A percentile compares a stretch with the other conserved stretches of the same genome.
Evolutionary conservation across 1,140 invertebrate genomes (phyloP).

Genomic region (Euwallacea similis): DNA sequence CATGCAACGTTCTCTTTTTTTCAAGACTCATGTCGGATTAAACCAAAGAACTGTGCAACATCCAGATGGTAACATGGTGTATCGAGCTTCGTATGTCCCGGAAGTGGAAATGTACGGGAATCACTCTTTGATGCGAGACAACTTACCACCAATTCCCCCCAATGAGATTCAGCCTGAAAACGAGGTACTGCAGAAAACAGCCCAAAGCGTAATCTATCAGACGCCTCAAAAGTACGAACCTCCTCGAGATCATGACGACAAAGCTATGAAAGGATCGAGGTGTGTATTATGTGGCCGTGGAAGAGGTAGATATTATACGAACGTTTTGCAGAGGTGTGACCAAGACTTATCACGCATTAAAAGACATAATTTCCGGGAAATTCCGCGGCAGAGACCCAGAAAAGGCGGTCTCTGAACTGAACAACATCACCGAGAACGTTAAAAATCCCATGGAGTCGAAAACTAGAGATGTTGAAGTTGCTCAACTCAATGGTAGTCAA

Average conservation of each 20-base stretch:
- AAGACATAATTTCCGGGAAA: conserved; percentile 81
- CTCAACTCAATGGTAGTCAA: conserved; percentile 55
- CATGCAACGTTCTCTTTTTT: conserved; percentile 11
- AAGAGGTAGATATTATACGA: no score
- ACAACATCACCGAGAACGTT: conserved; percentile 64
- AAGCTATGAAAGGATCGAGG: background rate
- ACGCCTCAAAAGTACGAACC: conserved; percentile 44
- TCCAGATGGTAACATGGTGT: conserved; percentile 38
- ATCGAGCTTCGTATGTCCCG: conserved; percentile 47
- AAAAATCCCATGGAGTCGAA: conserved; percentile 58
- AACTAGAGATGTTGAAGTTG: conserved; percentile 54
- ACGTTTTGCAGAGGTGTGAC: conserved; percentile 57
- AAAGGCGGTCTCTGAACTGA: conserved; percentile 60
- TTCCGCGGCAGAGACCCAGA: conserved; percentile 68
- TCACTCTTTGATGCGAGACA: conserved; percentile 44
- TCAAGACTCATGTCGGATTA: conserved; percentile 48
- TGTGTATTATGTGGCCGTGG: no score
- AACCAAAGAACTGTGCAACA: conserved; percentile 43
- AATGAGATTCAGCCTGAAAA: conserved; percentile 24
- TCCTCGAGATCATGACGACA: conserved; percentile 1
- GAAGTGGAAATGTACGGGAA: conserved; percentile 47
- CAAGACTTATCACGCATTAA: conserved; percentile 80
- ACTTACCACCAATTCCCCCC: conserved; percentile 31
- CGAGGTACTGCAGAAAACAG: conserved; percentile 17
- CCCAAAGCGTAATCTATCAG: conserved; percentile 27